phyloP scores from a whole-genome alignment of 2,113 vertebrate genomes.

The Phalacrocorax carbo region DNA sequence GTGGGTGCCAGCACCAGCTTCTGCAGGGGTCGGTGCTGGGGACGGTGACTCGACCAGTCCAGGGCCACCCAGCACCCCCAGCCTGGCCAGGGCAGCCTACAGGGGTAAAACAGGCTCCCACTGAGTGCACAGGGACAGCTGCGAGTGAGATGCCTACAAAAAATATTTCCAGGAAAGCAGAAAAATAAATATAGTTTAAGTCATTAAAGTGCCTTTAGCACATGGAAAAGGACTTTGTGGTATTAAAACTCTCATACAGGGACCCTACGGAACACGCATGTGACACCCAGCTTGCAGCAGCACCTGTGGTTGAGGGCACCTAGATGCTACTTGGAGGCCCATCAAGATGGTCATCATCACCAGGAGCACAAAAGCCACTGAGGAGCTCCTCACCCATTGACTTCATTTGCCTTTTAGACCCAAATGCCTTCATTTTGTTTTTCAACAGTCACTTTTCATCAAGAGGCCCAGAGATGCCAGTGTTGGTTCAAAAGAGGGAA shows the following conservation, averaged over 20 bases:
- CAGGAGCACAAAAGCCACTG: too few species aligned
- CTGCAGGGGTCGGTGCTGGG: too few species aligned
- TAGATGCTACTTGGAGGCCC: neutral
- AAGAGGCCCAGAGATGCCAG: neutral
- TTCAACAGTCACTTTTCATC: neutral
- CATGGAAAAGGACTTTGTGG: neutral
- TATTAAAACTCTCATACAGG: neutral
- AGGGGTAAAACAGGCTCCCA: neutral
- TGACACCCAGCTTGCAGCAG: neutral
- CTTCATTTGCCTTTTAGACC: neutral
- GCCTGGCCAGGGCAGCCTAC: rapidly evolving
- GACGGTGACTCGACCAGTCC: rapidly evolving
- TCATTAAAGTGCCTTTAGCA: neutral
- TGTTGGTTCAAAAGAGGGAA: neutral
- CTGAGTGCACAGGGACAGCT: rapidly evolving
- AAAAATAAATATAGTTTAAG: too few species aligned
- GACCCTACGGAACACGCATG: too few species aligned
- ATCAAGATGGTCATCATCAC: rapidly evolving
- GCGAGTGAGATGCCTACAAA: rapidly evolving
- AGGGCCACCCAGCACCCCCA: rapidly evolving
- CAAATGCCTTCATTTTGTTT: neutral
- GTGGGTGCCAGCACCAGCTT: neutral
- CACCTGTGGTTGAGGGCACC: too few species aligned
- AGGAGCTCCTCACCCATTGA: neutral
- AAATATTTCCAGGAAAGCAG: neutral